A percentile compares a stretch with the other conserved stretches of the same genome.
phyloP scores from a whole-genome alignment of 2,113 vertebrate genomes.

The Acrocephalus kingi region DNA sequence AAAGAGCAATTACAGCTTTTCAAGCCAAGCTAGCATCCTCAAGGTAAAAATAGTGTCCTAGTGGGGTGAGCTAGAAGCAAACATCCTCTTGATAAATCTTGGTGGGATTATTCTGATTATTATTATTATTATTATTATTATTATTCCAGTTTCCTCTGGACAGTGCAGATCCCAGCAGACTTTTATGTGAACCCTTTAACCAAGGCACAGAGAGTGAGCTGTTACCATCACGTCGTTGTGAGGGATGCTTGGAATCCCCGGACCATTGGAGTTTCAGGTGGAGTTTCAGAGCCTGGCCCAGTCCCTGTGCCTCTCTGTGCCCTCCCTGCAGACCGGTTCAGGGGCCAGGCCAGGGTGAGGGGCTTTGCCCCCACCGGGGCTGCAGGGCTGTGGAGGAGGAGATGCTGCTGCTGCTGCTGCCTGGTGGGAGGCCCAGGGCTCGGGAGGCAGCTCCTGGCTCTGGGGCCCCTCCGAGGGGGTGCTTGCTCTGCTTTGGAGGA shows the following conservation, averaged over 20 bases:
- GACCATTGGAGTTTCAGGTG: fast-evolving
- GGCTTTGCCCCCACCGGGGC: not conserved
- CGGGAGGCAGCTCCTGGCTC: conserved; percentile 8
- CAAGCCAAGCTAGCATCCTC: not conserved
- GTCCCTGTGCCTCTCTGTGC: not conserved
- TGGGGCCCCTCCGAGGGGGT: conserved; percentile 52
- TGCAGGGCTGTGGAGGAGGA: not conserved
- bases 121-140: too few relatives aligned
- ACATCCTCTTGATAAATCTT: not conserved
- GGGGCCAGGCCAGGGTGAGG: not conserved
- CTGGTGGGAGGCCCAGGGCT: conserved; percentile 42
- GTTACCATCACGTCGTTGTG: fast-evolving
- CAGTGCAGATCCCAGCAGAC: not conserved
- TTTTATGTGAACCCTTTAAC: not conserved
- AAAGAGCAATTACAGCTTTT: not conserved
- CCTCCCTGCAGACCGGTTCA: fast-evolving
- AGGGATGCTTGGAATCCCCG: fast-evolving
- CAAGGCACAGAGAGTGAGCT: not conserved
- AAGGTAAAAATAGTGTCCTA: not conserved
- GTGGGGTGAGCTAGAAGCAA: not conserved
- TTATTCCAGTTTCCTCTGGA: not conserved
- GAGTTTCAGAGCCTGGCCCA: fast-evolving
- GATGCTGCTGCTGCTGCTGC: conserved; percentile 17
- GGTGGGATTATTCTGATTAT: not conserved
- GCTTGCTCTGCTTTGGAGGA: not conserved